phyloP scores from a whole-genome alignment of 2,113 vertebrate species.

The Neoarius graeffei region DNA sequence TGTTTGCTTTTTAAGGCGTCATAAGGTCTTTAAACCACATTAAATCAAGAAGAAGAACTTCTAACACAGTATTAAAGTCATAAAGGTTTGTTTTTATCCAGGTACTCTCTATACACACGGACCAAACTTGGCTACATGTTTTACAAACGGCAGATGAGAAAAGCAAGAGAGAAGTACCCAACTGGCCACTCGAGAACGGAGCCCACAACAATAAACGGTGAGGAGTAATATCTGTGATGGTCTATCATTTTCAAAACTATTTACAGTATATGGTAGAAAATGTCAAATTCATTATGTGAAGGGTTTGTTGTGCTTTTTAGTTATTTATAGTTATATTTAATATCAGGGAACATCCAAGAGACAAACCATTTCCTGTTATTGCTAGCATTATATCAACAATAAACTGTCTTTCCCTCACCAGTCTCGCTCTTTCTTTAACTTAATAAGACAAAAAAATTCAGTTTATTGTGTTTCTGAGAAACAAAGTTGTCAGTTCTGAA shows the following conservation, averaged over 20 bases:
- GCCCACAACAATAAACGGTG: conserved; percentile 81
- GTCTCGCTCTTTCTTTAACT: background rate
- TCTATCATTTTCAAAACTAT: background rate
- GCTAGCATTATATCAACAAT: background rate
- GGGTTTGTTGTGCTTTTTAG: background rate
- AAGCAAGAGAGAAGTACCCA: conserved; percentile 86
- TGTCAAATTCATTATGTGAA: background rate
- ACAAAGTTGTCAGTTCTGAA: background rate
- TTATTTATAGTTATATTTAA: background rate
- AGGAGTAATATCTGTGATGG: conserved; percentile 41
- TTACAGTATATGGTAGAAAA: background rate
- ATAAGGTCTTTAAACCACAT: background rate
- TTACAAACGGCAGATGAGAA: conserved; percentile 90
- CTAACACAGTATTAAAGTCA: background rate
- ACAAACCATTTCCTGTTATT: background rate
- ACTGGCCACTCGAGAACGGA: conserved; percentile 84
- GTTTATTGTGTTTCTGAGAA: background rate
- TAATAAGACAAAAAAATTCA: background rate
- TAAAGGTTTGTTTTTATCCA: conserved; percentile 52
- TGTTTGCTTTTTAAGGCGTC: too few species aligned
- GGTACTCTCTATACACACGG: conserved; percentile 91
- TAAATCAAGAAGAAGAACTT: background rate
- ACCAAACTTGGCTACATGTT: conserved; percentile 94
- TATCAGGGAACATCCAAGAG: background rate
- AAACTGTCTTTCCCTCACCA: background rate